phyloP scores from a whole-genome alignment of 1,140 invertebrate genomes.

The Melanaphis sacchari region DNA sequence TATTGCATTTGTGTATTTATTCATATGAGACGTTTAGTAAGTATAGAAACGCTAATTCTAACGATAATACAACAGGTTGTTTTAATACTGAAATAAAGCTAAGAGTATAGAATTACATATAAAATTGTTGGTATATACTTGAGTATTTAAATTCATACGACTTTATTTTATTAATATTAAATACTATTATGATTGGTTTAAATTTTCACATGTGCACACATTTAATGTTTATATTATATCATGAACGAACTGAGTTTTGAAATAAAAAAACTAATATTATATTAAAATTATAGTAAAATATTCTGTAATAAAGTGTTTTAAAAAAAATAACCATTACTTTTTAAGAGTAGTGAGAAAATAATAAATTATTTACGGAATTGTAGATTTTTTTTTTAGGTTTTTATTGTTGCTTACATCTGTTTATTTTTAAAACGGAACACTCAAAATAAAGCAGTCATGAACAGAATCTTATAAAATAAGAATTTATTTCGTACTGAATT shows the following conservation, averaged over 20 bases:
- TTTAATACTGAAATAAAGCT: neutral
- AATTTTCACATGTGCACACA: neutral
- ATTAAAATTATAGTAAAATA: neutral
- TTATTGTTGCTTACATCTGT: neutral
- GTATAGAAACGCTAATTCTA: neutral
- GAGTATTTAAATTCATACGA: neutral
- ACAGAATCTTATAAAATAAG: neutral
- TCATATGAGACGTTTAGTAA: neutral
- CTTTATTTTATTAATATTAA: neutral
- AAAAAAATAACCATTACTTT: neutral
- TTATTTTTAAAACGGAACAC: neutral
- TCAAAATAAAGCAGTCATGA: neutral
- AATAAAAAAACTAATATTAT: neutral
- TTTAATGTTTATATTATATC: neutral
- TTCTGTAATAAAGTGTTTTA: neutral
- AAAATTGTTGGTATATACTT: neutral
- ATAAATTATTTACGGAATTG: neutral
- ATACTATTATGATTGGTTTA: neutral
- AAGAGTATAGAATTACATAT: neutral
- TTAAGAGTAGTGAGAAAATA: neutral
- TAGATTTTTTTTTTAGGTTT: neutral
- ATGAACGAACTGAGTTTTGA: neutral
- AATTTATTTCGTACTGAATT: neutral
- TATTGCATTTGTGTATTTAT: neutral
- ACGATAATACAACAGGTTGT: neutral